phyloP scores from a whole-genome alignment of 2,113 vertebrate species.

The Saguinus midas region DNA sequence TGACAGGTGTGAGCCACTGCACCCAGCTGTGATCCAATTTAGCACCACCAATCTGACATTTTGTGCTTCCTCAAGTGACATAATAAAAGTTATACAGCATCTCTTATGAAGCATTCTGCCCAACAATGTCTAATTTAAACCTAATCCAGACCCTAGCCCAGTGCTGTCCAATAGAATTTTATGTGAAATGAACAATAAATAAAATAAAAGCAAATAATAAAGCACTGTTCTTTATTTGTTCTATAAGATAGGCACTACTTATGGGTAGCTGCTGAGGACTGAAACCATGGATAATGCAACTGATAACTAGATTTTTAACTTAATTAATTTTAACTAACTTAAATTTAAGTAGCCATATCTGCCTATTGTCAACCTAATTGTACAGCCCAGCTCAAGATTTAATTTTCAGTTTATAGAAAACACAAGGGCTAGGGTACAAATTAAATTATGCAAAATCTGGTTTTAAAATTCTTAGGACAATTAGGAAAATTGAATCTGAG shows the following conservation, averaged over 20 bases:
- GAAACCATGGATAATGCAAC: background rate
- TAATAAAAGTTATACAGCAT: background rate
- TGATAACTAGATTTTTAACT: background rate
- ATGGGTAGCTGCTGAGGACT: background rate
- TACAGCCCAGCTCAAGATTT: background rate
- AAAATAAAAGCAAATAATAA: too few species aligned
- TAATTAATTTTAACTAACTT: background rate
- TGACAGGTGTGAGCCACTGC: too few species aligned
- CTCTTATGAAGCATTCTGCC: background rate
- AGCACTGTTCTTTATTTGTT: background rate
- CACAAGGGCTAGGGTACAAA: background rate
- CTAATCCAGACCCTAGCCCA: background rate
- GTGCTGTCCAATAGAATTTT: background rate
- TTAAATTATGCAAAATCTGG: background rate
- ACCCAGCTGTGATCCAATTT: background rate
- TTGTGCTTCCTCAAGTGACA: background rate
- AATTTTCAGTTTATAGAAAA: background rate
- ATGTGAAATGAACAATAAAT: background rate
- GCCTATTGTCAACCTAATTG: background rate
- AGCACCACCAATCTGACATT: background rate
- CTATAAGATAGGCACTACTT: background rate
- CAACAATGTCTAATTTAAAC: background rate
- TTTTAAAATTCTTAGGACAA: background rate
- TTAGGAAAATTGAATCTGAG: background rate
- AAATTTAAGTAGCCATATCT: background rate